Evolutionary conservation across 1,140 invertebrate species (phyloP), one percentile per base, ranked within the genome.

Genomic region (Drosophila ohnishii): DNA sequence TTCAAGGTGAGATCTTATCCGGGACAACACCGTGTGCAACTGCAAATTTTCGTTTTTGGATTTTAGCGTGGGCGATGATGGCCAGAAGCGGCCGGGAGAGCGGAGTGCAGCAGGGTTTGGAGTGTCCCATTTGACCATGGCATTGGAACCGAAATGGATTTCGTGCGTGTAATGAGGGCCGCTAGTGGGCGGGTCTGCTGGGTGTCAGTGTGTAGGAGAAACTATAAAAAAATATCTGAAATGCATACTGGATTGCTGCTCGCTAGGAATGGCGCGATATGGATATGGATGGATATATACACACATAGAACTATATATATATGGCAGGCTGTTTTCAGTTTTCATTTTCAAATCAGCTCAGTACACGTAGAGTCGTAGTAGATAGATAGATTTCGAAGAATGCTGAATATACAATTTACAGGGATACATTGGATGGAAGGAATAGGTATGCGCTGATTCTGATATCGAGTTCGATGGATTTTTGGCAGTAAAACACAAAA

Each of bases 1-100:
- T 66, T 44, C 71, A 65, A 82, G 71, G 66, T 47, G 35, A 83
- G 80, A 83, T 83, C 80, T 76, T 76, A 83, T 84, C 80, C 53
- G 45, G 25, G 51, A 55, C 51, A 37, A 47, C 40, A 39, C 9
- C 53, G 35, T 35, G 66, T 80, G 69, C 79, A 64, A 78, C 65
- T 75, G 80, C 64, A 74, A 70, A 78, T 70, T 75, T 82, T 63
- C 60, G 59, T 71, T 71, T 70, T 71, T 34, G 64, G 45, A 67
- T 69, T 48, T 34, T 13, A 59, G 69, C 69, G 69, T 71, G 69
- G 65, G 65, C 37, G 62, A 45, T 37, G 50, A 34, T 47, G 48
- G 64, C 47, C 45, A 42, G 16, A 37, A 51, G 47, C 14, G 22
- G 45, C 14, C 8, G 1, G 37, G 45, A 5, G 22, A 22, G 30